A percentile compares a stretch with the other conserved stretches of the same genome.
Evolutionary conservation across 2,888 invertebrate genomes (phyloP).

Genomic region (Proisotoma minuta): DNA sequence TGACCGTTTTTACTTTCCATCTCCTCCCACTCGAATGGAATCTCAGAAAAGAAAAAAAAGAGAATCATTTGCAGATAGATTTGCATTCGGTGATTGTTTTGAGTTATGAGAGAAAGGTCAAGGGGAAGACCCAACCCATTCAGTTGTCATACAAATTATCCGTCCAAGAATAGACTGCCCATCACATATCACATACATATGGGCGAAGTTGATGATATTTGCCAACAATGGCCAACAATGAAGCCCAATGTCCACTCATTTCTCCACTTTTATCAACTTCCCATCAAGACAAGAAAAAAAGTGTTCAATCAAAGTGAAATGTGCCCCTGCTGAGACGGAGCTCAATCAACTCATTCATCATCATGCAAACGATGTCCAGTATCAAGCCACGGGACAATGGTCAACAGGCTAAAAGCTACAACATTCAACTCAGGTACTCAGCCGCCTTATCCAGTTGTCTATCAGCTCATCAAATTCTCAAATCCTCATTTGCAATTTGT

Average conservation of each 20-base stretch:
- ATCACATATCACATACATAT: neutral
- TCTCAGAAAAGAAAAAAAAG: too few species aligned
- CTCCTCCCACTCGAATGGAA: too few species aligned
- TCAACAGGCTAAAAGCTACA: too few species aligned
- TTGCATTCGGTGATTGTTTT: too few species aligned
- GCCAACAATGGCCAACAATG: conserved; percentile 10
- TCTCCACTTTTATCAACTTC: conserved; percentile 8
- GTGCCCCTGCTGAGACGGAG: conserved; percentile 1
- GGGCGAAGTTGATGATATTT: conserved; percentile 11
- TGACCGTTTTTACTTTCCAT: too few species aligned
- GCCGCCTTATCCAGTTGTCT: neutral
- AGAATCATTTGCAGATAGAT: too few species aligned
- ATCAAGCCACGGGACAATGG: neutral
- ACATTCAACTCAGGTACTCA: neutral
- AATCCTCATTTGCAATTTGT: conserved; percentile 2
- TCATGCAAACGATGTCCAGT: conserved; percentile 1
- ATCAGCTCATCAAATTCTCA: neutral
- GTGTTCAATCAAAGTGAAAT: conserved; percentile 12
- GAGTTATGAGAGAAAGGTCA: too few species aligned
- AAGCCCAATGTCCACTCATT: conserved; percentile 1
- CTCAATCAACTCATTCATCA: conserved; percentile 13
- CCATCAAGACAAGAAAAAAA: conserved; percentile 8
- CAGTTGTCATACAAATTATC: too few species aligned
- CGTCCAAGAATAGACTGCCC: too few species aligned
- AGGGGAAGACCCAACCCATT: too few species aligned